Evolutionary conservation across 2,113 vertebrate species (phyloP), one percentile per base, ranked within the genome.

Genomic region (Ochotona princeps): DNA sequence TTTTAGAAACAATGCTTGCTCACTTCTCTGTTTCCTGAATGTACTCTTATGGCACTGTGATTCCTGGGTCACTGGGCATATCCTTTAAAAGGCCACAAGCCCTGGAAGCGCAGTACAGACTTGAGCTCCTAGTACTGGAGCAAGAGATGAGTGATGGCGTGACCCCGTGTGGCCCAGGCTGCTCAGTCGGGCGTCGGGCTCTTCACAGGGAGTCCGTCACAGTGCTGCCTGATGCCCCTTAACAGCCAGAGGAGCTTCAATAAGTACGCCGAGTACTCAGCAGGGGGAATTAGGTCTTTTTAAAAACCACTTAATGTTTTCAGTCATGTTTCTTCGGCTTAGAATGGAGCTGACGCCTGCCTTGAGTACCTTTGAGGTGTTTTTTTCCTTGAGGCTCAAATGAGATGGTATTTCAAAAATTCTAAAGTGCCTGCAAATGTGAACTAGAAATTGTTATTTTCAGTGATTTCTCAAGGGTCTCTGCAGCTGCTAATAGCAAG

Each of bases 21-120:
- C 83, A 12, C 32, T 72, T 92, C 14, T 83, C 28, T 81, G 8
- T 92, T 83, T 63, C 63, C 79, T 90, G 88, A 92, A 91, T n/a
- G 7, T 83, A 67, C 14, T 84, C 30, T 44, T 26, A 47, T 87
- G 61, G n/a, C 72, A 0, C 87, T 84, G 26, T 65, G 76, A 84
- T 84, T 93, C 12, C n/a, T 83, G n/a, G n/a, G 38, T 87, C 54
- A 83, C 60, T 51, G 75, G 11, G 70, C 86, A 63, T 90, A 38
- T 72, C 10, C 63, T 91, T 92, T 91, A 82, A 86, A 94, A 92
- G 51, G 28, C 54, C 79, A 32, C 66, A n/a, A 28, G n/a, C 63
- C n/a, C 78, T 54, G 63, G 30, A 63, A 80, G 44, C 23, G 8
- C 20, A 30, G 51, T 74, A 6, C 11, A 25, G 65, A 0, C 76